A percentile compares a stretch with the other conserved stretches of the same genome.
Conservation (phyloP, 2,888 invertebrate genomes). For the Rhamphomyia laevipes region DNA sequence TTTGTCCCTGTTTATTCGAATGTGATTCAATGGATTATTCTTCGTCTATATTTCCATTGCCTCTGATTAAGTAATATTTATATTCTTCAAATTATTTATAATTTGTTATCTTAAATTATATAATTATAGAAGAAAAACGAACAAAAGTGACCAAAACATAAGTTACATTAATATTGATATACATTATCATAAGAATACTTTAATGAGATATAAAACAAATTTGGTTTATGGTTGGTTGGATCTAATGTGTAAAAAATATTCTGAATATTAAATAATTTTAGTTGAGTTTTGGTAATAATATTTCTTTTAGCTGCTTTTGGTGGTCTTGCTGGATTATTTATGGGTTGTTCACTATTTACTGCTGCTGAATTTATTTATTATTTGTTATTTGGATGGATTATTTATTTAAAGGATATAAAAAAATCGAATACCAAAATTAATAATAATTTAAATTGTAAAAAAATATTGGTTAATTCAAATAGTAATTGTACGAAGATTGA, state of each 20-base stretch:
- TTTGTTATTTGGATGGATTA: slow-evolving; percentile 24
- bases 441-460: too few species aligned
- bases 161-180: slow-evolving; percentile 36
- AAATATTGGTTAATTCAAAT: too few species aligned
- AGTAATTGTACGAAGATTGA: too few species aligned
- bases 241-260: slow-evolving; percentile 32
- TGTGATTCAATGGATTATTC: slow-evolving; percentile 29
- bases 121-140: slow-evolving; percentile 15
- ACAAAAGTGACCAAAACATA: slow-evolving; percentile 23
- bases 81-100: not conserved
- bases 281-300: not conserved
- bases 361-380: slow-evolving; percentile 38
- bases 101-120: not conserved
- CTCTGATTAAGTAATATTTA: slow-evolving; percentile 18
- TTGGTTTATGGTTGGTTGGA: slow-evolving; percentile 39
- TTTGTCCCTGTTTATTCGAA: slow-evolving; percentile 28
- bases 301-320: slow-evolving; percentile 36
- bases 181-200: slow-evolving; percentile 35
- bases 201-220: slow-evolving; percentile 39
- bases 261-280: not conserved
- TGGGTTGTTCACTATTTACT: slow-evolving; percentile 40
- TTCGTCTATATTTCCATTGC: slow-evolving; percentile 24
- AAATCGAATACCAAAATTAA: too few species aligned
- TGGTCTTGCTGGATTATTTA: slow-evolving; percentile 39
- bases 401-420: too few species aligned